Evolutionary conservation across 1,140 invertebrate genomes (phyloP), one percentile per base, ranked within the genome.

Genomic region (Cataglyphis hispanica): DNA sequence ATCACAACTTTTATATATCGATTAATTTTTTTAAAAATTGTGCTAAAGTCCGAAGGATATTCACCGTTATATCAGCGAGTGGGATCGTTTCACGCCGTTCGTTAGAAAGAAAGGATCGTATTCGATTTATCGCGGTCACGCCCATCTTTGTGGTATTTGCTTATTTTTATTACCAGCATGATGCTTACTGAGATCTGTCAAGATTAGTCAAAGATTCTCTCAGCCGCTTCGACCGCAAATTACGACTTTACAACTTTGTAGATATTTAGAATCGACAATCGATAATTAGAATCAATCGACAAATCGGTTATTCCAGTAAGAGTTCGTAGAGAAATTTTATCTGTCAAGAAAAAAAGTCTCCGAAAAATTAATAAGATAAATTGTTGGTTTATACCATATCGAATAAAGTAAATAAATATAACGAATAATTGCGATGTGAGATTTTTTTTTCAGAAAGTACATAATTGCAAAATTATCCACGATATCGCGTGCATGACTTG

Each of bases 71-170:
- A 56, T 69, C 22, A 64, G 7, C 2, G 64, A 60, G 58, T 80
- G 50, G 64, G 58, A 86, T 88, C 31, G 84, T 25, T 88, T 89
- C 83, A 87, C 76, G 86, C 34, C 53, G 46, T 13, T 85, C 40
- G 37, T 70, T 46, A 43, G 34, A 78, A 86, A 56, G 76, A 80
- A 85, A 58, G 60, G 37, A 67, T 86, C 56, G 46, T 77, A 64
- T 69, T n/a, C 22, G 78, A 60, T 89, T 34, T 43, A 70, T 40
- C 22, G 3, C 6, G 58, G 56, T 86, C 84, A 89, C 86, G 56
- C 80, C 85, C 50, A 69, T 80, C 60, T 86, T 77, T 60, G 46
- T 86, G 84, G 46, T 72, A 80, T 63, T 89, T n/a, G 16, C 56
- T n/a, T 31, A 31, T 69, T 60, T 56, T 81, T 86, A 84, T 77